phyloP scores from a whole-genome alignment of 2,797 vertebrate genomes.

The Siniperca undulata region DNA sequence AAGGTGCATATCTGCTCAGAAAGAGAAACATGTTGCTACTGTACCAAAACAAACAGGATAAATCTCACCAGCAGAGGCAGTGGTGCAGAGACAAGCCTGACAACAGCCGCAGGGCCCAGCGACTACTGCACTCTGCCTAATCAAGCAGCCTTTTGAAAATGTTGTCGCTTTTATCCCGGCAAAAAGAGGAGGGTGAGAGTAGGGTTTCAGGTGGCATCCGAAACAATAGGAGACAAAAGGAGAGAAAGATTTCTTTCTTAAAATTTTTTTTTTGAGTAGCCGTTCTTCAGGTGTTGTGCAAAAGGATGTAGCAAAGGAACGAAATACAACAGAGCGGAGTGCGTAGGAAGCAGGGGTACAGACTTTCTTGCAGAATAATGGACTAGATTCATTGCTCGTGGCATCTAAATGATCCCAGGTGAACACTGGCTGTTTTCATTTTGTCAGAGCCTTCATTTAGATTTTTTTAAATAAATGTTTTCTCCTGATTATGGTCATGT shows the following conservation, averaged over 20 bases:
- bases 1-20: conserved; percentile 74
- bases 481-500: conserved; percentile 27
- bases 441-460: conserved; percentile 29
- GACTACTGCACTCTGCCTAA: conserved; percentile 73
- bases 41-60: conserved; percentile 83
- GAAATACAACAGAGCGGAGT: neutral
- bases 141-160: conserved; percentile 78
- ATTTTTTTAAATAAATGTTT: conserved; percentile 14
- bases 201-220: conserved; percentile 44
- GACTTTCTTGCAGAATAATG: conserved; percentile 36
- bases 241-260: conserved; percentile 13
- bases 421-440: conserved; percentile 33
- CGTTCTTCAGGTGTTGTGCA: conserved; percentile 26
- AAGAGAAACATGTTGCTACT: conserved; percentile 70
- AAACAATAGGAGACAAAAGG: conserved; percentile 40
- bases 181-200: conserved; percentile 45
- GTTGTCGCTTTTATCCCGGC: conserved; percentile 68
- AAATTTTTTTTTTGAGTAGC: conserved; percentile 10
- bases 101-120: conserved; percentile 77
- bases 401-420: conserved; percentile 45
- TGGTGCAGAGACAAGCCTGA: conserved; percentile 76
- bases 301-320: neutral
- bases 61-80: conserved; percentile 80
- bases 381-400: conserved; percentile 36
- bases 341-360: conserved; percentile 30